phyloP scores from a whole-genome alignment of 2,113 vertebrate genomes.

The Euleptes europaea region DNA sequence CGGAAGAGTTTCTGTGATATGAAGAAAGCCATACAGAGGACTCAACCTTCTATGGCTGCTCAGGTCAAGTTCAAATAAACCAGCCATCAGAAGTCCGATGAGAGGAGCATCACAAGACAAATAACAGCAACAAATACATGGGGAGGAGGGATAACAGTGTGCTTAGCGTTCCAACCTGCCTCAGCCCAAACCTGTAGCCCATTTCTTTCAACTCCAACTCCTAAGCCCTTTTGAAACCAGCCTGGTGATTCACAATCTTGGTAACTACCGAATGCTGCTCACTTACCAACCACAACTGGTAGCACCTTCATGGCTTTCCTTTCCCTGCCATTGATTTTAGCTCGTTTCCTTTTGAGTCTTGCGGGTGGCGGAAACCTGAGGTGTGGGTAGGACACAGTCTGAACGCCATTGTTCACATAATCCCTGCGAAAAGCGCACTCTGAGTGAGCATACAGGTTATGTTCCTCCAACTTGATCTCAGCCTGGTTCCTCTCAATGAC shows the following conservation, averaged over 20 bases:
- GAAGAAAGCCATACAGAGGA: neutral
- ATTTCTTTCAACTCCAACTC: neutral
- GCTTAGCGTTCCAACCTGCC: neutral
- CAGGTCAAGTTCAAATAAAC: neutral
- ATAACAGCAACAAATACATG: neutral
- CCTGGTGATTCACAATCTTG: neutral
- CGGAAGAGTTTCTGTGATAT: neutral
- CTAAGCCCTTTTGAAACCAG: neutral
- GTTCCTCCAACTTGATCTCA: constrained; percentile 65
- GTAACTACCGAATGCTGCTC: fast-evolving
- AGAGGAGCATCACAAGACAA: neutral
- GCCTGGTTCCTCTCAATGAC: constrained; percentile 69
- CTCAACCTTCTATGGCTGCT: neutral
- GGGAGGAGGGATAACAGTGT: neutral
- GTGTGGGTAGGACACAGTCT: constrained; percentile 75
- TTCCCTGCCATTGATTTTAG: constrained; percentile 88
- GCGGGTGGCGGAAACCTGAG: constrained; percentile 63
- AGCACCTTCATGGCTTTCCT: constrained; percentile 93
- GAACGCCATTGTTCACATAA: constrained; percentile 73
- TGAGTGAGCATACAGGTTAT: constrained; percentile 50
- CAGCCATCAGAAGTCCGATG: neutral
- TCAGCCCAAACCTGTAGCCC: neutral
- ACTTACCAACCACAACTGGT: constrained; percentile 91
- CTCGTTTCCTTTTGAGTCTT: constrained; percentile 66
- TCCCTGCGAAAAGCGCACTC: constrained; percentile 74